Base-by-base conservation (phyloP, 1,140 invertebrate species). In the Yoshiicerus persimilis region DNA sequence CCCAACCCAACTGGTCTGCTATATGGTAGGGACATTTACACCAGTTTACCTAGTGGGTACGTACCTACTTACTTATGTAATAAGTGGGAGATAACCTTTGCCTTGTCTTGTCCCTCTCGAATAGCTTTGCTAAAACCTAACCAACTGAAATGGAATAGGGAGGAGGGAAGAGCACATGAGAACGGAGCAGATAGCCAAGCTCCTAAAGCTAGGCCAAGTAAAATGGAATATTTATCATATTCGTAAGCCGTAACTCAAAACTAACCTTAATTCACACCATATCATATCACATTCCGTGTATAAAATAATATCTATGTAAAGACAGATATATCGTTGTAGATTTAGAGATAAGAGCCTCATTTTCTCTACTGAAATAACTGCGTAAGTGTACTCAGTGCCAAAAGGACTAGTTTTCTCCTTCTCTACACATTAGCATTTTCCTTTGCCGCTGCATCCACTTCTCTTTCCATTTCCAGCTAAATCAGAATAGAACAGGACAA, bases 191-290 rank as follows among this genome's bases (percentile, higher is more conserved):
- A 56, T 56, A 56, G 47, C 13, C 41, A 47, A 47, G 11, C n/a
- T n/a, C n/a, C n/a, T n/a, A 20, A 30, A 32, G 27, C 10, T 11
- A 30, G 16, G 66, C 66, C 25, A 70, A 70, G 34, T 5, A 75
- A 75, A 75, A 75, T 75, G 70, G 75, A 80, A 80, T 80, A 80
- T 80, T n/a, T 80, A 80, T 80, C 75, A 80, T 80, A 80, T 32
- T 80, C 75, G 75, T 80, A 80, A 80, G 27, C 32, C 75, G 75
- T 80, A 80, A 80, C 30, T 80, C 75, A 80, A 80, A 34, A 16
- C n/a, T 30, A 80, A 23, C 75, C 75, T 80, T 80, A 80, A 80
- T 80, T 80, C 75, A 80, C 75, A 80, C 75, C 75, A 80, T 80
- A 80, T 36, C 75, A 80, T 25, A 4, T 36, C 75, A 70, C 32